Base-by-base conservation (phyloP, 2,113 vertebrate genomes). In the Lathamus discolor region DNA sequence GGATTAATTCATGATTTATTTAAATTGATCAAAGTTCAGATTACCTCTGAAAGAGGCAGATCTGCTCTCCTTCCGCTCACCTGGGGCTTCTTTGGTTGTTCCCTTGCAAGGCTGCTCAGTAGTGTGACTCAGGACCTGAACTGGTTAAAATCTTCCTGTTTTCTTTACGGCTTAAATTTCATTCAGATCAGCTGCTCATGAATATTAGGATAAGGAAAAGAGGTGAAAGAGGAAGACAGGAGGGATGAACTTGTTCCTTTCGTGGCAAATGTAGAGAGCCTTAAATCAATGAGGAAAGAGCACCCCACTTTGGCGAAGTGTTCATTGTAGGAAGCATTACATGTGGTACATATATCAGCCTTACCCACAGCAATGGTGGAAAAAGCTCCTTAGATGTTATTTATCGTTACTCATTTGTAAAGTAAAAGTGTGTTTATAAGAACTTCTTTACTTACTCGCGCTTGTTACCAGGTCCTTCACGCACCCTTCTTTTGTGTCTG, bases 1-100 rank as follows among this genome's bases (percentile, higher is more conserved):
- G 62, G 80, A 91, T 78, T 91, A 70, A 94, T 78, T 62, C 2
- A 89, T 94, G 7, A 51, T 75, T 94, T 96, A 75, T 92, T 94
- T 84, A 91, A 74, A 92, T 83, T 0, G 7, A 84, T 74, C 73
- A 19, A 67, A 84, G n/a, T 63, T 91, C 84, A 89, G 61, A 92
- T 93, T 87, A 59, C 77, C 33, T 41, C 55, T 63, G 55, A 67
- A 81, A 78, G 72, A 67, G 17, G 28, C 70, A 46, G 86, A 49
- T 70, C 73, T 95, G 37, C 37, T 63, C 81, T 89, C 37, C 49
- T 76, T 51, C 75, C 1, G 0, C 39, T 92, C 46, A 67, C 37
- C 25, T 82, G 28, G 66, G 19, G 43, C 88, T 90, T 80, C 76
- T 52, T 52, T 9, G 1, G 15, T 73, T 64, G 11, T 29, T 86